These are phyloP conservation scores for Thecophora atra DNA, from an alignment of 2,888 invertebrate species.

Conservation along the genomic window DNA sequence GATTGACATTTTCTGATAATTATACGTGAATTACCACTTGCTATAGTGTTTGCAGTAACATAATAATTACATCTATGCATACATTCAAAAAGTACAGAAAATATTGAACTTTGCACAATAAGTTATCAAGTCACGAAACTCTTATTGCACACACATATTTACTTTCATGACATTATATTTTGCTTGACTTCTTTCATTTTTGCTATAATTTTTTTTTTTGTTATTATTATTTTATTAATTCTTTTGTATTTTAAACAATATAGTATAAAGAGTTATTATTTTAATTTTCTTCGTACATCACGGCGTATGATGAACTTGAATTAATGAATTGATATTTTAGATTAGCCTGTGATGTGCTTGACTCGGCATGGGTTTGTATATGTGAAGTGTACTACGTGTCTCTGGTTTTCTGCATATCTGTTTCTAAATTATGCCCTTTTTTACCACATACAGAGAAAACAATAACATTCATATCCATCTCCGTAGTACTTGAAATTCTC, in stretches of 20 bases:
- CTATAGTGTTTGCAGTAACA: background rate
- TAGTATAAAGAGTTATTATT: no score
- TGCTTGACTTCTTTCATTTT: no score
- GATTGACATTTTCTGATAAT: conserved; percentile 5
- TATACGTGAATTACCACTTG: background rate
- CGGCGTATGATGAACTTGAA: background rate
- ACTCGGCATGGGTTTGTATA: background rate
- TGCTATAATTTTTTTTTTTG: no score
- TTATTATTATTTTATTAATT: no score
- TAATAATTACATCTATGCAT: background rate
- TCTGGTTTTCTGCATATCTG: no score
- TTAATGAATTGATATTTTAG: background rate
- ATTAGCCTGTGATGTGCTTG: background rate
- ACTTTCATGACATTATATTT: no score
- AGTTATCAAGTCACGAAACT: no score
- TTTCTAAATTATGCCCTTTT: background rate
- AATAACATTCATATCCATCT: background rate
- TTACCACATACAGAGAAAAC: background rate
- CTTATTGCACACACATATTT: no score
- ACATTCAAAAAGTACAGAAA: background rate
- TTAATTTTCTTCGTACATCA: background rate
- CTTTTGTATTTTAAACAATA: no score
- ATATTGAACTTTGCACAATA: no score
- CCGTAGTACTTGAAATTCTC: background rate
- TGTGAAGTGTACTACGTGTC: background rate